Base-by-base conservation (phyloP, 1,140 invertebrate genomes). In the Hyphantria cunea region DNA sequence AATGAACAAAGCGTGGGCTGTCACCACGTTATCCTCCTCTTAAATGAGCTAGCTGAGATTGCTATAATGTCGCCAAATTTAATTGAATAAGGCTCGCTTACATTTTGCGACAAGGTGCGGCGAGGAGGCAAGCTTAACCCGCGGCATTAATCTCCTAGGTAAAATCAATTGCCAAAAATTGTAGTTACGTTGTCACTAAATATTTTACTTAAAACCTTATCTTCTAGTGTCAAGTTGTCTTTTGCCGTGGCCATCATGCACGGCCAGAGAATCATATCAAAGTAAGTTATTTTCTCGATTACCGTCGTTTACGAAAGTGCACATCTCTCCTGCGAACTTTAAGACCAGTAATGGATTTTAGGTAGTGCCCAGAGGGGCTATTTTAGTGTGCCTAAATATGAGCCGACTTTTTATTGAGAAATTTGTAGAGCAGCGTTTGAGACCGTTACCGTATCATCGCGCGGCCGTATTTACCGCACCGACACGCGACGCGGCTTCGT, bases 151-250 rank as follows among this genome's bases (percentile, higher is more conserved):
- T 88, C 85, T 84, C 66, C 70, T 64, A 68, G 70, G 64, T 82
- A 76, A 87, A 86, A 86, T 88, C 87, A 90, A 88, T 90, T 86
- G 82, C 76, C 87, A 87, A 90, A 90, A 90, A 86, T 85, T 82
- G 74, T 81, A 80, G 83, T 86, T 77, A 56, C 69, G 50, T 13
- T 56, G 61, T 44, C 50, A 10, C 52, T 32, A 41, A 37, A 45
- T 50, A 32, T 44, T 66, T 64, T 55, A 83, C 60, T 73, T 64
- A 44, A 63, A 68, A 55, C 71, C 66, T 69, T 82, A 70, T 48
- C 15, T 3, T 13, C 63, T 63, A 49, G 78, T 41, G 67, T 76
- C 83, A 89, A 68, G 79, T 68, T 64, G 66, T 72, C 49, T 64
- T 80, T 76, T 86, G 45, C 66, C 59, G 25, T 59, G 68, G 58